phyloP scores from a whole-genome alignment of 2,888 invertebrate species.

The Hemithea aestivaria region DNA sequence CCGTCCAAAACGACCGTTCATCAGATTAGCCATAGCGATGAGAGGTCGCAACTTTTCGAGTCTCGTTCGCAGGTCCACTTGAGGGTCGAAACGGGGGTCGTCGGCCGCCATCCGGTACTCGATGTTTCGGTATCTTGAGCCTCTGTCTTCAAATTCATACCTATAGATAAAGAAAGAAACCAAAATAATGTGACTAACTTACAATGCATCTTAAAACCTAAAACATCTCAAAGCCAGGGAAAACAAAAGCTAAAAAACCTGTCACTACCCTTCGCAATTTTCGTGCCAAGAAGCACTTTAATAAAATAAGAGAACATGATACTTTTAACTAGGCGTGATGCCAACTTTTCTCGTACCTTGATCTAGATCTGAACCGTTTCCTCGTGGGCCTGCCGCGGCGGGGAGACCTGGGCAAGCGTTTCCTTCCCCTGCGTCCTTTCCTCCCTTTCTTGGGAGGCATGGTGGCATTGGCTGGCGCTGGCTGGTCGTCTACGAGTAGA shows the following conservation, averaged over 20 bases:
- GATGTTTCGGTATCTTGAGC: slow-evolving; percentile 63
- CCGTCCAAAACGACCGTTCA: slow-evolving; percentile 88
- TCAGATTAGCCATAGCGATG: slow-evolving; percentile 86
- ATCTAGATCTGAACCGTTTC: slow-evolving; percentile 72
- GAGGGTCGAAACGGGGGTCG: slow-evolving; percentile 74
- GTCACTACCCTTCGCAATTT: too few species aligned
- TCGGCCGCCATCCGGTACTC: slow-evolving; percentile 75
- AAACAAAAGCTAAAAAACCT: slow-evolving; percentile 7
- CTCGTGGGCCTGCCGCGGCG: slow-evolving; percentile 67
- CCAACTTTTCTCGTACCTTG: slow-evolving; percentile 33
- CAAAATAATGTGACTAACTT: too few species aligned
- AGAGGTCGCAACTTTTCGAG: slow-evolving; percentile 69
- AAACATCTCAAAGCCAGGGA: too few species aligned
- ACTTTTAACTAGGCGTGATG: slow-evolving; percentile 14
- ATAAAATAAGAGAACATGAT: not conserved
- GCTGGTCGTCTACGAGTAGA: slow-evolving; percentile 70
- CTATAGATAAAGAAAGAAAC: slow-evolving; percentile 28
- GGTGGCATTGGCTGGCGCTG: slow-evolving; percentile 57
- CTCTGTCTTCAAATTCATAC: slow-evolving; percentile 60
- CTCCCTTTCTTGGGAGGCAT: slow-evolving; percentile 46
- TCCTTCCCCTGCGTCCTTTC: slow-evolving; percentile 60
- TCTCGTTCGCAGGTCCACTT: slow-evolving; percentile 68
- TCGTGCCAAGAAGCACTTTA: too few species aligned
- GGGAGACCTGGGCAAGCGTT: slow-evolving; percentile 63
- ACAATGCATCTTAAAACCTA: too few species aligned